phyloP scores from a whole-genome alignment of 2,113 vertebrate species.

The Platichthys flesus region DNA sequence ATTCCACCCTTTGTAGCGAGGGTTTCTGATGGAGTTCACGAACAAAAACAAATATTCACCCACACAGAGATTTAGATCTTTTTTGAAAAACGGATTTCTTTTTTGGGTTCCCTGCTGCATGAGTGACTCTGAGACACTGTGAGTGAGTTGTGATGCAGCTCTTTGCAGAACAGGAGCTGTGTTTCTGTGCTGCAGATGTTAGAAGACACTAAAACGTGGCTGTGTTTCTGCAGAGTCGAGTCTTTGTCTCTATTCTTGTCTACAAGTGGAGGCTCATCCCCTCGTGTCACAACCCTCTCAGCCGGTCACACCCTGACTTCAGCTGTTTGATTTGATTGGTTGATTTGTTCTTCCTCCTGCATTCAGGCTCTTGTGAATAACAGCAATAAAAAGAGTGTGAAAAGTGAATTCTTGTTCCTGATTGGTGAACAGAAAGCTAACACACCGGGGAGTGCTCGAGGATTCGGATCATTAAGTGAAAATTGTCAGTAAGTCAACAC shows the following conservation, averaged over 20 bases:
- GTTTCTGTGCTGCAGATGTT: constrained; percentile 4
- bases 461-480: constrained; percentile 27
- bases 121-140: constrained; percentile 6
- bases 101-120: neutral
- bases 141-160: constrained; percentile 16
- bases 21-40: constrained; percentile 18
- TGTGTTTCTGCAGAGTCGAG: neutral
- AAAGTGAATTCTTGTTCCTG: constrained; percentile 22
- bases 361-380: constrained; percentile 17
- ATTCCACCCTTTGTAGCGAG: constrained; percentile 19
- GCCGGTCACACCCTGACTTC: constrained; percentile 19
- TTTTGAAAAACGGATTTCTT: neutral
- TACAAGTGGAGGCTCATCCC: neutral
- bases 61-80: constrained; percentile 27
- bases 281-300: constrained; percentile 7
- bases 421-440: constrained; percentile 7
- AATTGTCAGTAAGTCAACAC: constrained; percentile 28
- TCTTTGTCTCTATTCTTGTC: neutral
- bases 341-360: neutral
- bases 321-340: neutral
- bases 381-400: neutral
- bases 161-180: neutral
- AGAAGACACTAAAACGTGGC: neutral
- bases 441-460: neutral
- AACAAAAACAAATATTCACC: neutral